Conservation (phyloP, 2,888 invertebrate genomes). For the Carcina quercana region DNA sequence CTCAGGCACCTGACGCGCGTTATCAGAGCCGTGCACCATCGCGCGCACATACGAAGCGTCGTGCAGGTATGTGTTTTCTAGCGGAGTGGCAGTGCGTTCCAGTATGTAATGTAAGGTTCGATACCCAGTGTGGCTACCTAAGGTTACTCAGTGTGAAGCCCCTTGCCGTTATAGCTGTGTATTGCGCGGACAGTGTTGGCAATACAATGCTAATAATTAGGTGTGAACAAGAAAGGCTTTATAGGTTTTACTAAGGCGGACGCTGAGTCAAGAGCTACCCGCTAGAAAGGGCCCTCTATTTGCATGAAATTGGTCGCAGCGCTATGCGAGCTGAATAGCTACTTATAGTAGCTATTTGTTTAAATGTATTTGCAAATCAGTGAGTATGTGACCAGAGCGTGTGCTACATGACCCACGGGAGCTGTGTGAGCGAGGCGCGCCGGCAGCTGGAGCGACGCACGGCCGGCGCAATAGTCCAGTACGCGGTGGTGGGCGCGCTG, state of each 20-base stretch:
- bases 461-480: constrained; percentile 91
- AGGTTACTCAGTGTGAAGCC: too few relatives aligned
- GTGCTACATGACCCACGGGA: constrained; percentile 87
- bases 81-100: neutral
- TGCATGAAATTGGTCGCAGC: too few relatives aligned
- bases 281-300: neutral
- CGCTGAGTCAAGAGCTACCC: too few relatives aligned
- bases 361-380: too few relatives aligned
- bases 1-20: constrained; percentile 89
- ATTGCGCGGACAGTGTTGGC: too few relatives aligned
- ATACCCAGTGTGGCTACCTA: neutral
- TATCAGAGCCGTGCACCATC: constrained; percentile 85
- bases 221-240: too few relatives aligned
- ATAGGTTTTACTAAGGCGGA: too few relatives aligned
- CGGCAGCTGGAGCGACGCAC: constrained; percentile 88
- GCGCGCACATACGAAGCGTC: constrained; percentile 86
- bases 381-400: constrained; percentile 75
- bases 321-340: too few relatives aligned
- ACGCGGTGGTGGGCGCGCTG: constrained; percentile 86
- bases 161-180: too few relatives aligned
- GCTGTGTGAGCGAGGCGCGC: constrained; percentile 83
- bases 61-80: constrained; percentile 74
- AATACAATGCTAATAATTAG: too few relatives aligned
- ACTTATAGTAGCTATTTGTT: too few relatives aligned
- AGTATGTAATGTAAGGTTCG: neutral